Base-by-base conservation (phyloP, 2,888 invertebrate species). In the Pachydiplax longipennis region DNA sequence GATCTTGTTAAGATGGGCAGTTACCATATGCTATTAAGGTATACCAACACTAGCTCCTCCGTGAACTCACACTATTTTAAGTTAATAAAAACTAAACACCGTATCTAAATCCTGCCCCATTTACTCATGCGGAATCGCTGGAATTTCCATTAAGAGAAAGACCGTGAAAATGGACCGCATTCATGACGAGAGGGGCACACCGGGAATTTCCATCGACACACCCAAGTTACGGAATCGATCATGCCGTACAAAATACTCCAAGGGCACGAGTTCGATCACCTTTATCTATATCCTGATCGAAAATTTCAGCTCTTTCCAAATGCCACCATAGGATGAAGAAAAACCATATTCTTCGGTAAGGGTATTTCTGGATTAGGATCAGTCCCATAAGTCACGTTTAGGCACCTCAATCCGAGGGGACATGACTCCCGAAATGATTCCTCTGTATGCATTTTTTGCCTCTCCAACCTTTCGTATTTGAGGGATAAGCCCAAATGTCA, bases 221-320 rank as follows among this genome's bases (percentile, higher is more conserved):
- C 65, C 61, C 61, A 61, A 65, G 1, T 65, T 65, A 2, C 31
- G 58, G 31, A 35, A 35, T 44, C 13, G 83, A 58, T 35, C 53
- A 53, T 53, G 31, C 83, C 83, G 83, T 83, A 35, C 22, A 31
- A 35, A 83, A 83, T 83, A 58, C 83, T 44, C 58, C 83, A 83
- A 83, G 83, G 83, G 31, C 83, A 35, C 22, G 35, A 61, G 83
- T 83, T 58, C 83, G 83, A 83, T 58, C 18, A 83, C 83, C 83
- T 58, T 25, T 35, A 25, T 61, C 65, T 22, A 10, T 8, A 22
- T n/a, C n/a, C 22, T 22, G n/a, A 25, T n/a, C 25, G n/a, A n/a
- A n/a, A 65, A 65, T 65, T 65, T 65, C 65, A n/a, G n/a, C 22
- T 25, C 65, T 65, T 65, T 44, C 44, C 44, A 8, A 44, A 44